Evolutionary conservation across 2,113 vertebrate genomes (phyloP).

Genomic region (Cyphotilapia sp.): DNA sequence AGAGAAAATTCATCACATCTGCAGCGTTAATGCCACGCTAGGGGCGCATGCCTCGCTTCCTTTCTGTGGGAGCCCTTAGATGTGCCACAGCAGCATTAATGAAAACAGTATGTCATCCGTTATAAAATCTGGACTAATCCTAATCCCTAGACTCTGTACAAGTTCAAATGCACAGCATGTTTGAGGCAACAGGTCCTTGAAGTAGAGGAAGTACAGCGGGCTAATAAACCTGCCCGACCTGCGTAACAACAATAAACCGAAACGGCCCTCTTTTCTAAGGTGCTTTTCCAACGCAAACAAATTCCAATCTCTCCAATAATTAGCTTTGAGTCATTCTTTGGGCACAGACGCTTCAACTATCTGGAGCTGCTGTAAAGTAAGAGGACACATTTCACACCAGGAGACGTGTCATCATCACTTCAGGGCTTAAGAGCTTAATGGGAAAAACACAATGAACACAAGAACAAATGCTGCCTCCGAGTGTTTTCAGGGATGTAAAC

Average conservation of each 20-base stretch:
- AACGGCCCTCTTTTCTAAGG: background rate
- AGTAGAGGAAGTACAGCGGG: background rate
- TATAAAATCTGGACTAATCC: background rate
- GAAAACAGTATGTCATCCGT: background rate
- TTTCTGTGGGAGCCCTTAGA: background rate
- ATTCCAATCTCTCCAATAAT: background rate
- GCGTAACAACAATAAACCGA: background rate
- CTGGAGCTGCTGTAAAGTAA: background rate
- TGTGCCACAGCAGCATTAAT: background rate
- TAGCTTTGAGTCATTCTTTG: background rate
- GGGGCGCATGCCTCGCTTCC: background rate
- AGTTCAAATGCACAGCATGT: slow-evolving; percentile 23
- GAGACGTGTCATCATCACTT: background rate
- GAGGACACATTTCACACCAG: background rate
- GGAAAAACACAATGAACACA: background rate
- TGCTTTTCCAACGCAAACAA: slow-evolving; percentile 2
- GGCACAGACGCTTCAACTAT: background rate
- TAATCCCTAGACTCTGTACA: background rate
- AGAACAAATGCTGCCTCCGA: background rate
- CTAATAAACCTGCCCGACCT: slow-evolving; percentile 23
- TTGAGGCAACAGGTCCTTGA: background rate
- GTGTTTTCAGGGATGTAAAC: background rate
- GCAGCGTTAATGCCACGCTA: background rate
- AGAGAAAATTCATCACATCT: background rate
- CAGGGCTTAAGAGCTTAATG: background rate